Base-by-base conservation (phyloP, 2,113 vertebrate genomes). In the Heterotis niloticus region DNA sequence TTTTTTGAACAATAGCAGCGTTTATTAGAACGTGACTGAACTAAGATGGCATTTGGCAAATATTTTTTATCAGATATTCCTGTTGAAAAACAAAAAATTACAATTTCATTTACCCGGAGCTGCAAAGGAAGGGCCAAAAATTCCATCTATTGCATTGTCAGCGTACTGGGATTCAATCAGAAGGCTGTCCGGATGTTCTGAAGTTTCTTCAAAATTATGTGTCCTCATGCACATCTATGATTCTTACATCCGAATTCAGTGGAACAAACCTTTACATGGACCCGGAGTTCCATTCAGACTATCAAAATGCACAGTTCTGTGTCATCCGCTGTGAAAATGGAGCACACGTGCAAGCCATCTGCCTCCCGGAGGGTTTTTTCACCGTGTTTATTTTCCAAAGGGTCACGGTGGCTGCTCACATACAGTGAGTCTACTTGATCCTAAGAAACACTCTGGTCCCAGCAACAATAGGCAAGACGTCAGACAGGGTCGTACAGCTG, bases 351-450 rank as follows among this genome's bases (percentile, higher is more conserved):
- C 62, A 64, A 24, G 56, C 71, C 78, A 80, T 80, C 78, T 80
- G 78, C 51, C 12, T 11, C 9, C 60, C 54, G 69, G 59, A 64
- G 24, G n/a, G 44, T n/a, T 56, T 34, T 23, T 23, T 71, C 71
- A 18, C 44, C 5, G 11, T 18, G 78, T 80, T 80, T 80, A 75
- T 80, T 80, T 80, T 80, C 62, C 69, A 56, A 29, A 67, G 62
- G 78, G 59, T 80, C 70, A 66, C 67, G 70, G 64, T 80, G 78
- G 26, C 62, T 74, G 78, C 28, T 75, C 34, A 23, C 24, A 80
- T 59, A 75, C 78, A 80, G 70, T 67, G 26, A 66, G 62, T 12
- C 62, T 14, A 20, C 44, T 80, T 75, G 24, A 66, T 80, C 62
- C 44, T 24, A 75, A 67, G 24, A 74, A 73, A 78, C 51, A 11